Conservation (phyloP, 2,113 vertebrate species). For the Petrocephalus microphthalmus region DNA sequence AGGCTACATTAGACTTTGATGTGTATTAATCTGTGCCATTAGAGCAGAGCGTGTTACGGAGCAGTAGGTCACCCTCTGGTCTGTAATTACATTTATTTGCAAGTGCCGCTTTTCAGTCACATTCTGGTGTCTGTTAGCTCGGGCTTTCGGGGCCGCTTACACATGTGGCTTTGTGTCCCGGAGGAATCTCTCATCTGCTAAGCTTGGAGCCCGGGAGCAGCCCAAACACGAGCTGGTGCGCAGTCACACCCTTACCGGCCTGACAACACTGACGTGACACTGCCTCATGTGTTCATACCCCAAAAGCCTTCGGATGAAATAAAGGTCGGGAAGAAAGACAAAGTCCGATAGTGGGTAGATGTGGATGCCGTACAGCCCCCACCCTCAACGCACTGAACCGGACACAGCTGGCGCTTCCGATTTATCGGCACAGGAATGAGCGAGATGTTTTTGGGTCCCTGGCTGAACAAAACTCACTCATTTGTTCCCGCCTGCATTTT, state of each 20-base stretch:
- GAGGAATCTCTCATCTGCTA: neutral
- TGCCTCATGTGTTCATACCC: slow-evolving; percentile 62
- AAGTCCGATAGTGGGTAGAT: slow-evolving; percentile 56
- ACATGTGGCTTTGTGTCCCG: neutral
- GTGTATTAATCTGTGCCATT: neutral
- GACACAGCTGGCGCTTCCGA: slow-evolving; percentile 60
- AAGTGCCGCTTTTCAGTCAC: neutral
- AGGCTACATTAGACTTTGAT: neutral
- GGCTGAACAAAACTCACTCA: slow-evolving; percentile 40
- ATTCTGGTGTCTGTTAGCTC: neutral
- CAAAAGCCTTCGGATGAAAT: slow-evolving; percentile 58
- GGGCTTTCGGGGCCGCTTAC: neutral
- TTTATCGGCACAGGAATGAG: slow-evolving; percentile 64
- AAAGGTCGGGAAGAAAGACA: slow-evolving; percentile 65
- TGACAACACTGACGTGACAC: slow-evolving; percentile 60
- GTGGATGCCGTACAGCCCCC: slow-evolving; percentile 65
- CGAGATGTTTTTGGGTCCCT: slow-evolving; percentile 24
- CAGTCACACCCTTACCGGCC: slow-evolving; percentile 58
- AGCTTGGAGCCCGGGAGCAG: neutral
- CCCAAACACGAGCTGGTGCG: neutral
- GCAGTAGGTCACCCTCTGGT: neutral
- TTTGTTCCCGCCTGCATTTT: neutral
- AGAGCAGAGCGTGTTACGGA: neutral
- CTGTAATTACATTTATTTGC: neutral
- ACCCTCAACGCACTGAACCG: slow-evolving; percentile 64